Evolutionary conservation across 2,113 vertebrate genomes (phyloP).

Genomic region (Axis porcinus): DNA sequence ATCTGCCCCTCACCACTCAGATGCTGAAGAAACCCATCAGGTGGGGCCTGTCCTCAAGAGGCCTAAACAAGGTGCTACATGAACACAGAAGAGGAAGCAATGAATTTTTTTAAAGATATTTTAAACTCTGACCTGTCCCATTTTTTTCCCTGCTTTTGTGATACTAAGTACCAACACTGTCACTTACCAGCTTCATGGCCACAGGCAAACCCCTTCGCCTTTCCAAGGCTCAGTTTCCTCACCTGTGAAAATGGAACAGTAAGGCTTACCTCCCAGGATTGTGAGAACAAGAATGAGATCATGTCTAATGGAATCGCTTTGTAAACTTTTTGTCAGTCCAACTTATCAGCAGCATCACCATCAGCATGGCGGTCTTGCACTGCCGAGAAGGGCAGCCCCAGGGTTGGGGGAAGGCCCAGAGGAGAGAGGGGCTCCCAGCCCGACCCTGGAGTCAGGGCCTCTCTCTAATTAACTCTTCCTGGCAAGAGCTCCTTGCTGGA

Average conservation of each 20-base stretch:
- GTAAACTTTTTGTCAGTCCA: slow-evolving; percentile 31
- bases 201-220: slow-evolving; percentile 2
- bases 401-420: slow-evolving; percentile 27
- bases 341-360: slow-evolving; percentile 40
- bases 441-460: slow-evolving; percentile 23
- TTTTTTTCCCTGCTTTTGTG: neutral
- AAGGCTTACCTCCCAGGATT: slow-evolving; percentile 46
- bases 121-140: neutral
- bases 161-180: neutral
- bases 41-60: neutral
- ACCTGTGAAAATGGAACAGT: slow-evolving; percentile 50
- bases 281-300: slow-evolving; percentile 60
- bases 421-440: slow-evolving; percentile 38
- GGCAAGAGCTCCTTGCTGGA: slow-evolving; percentile 54
- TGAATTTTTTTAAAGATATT: neutral
- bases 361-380: neutral
- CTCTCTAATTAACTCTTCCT: slow-evolving; percentile 44
- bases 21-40: neutral
- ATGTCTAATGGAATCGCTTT: slow-evolving; percentile 57
- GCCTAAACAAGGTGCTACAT: neutral
- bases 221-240: slow-evolving; percentile 48
- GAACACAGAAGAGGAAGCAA: neutral
- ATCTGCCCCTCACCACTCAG: neutral
- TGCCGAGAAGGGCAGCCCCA: slow-evolving; percentile 50
- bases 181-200: neutral